Conservation (phyloP, 2,888 invertebrate genomes). For the Macaria liturata region DNA sequence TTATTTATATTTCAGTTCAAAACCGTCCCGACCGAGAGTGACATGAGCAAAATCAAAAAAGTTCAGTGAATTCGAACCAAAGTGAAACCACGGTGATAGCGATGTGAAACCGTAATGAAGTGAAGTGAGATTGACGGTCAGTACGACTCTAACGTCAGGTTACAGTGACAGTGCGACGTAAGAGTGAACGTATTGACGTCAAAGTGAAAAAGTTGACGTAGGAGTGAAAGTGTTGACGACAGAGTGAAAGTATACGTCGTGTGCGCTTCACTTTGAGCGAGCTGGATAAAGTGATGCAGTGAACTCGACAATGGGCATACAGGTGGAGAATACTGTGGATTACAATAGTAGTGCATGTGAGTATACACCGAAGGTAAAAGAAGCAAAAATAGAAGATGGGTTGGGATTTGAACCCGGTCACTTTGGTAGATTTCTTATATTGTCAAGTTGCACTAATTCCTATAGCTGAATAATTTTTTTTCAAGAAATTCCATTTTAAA, state of each 20-base stretch:
- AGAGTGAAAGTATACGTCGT: constrained; percentile 2
- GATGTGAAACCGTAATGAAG: constrained; percentile 38
- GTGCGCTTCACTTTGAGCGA: constrained; percentile 30
- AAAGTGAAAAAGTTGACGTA: constrained; percentile 26
- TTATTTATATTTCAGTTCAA: constrained; percentile 26
- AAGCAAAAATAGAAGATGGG: no score
- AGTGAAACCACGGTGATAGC: constrained; percentile 36
- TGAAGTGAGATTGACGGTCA: constrained; percentile 25
- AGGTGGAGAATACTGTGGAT: constrained; percentile 73
- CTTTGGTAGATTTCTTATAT: no score
- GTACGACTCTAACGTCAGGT: constrained; percentile 5
- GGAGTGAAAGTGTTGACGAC: constrained; percentile 12
- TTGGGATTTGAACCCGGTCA: no score
- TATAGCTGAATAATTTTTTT: no score
- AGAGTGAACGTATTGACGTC: constrained; percentile 3
- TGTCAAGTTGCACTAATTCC: no score
- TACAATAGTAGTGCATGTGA: constrained; percentile 77
- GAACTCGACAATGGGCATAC: constrained; percentile 68
- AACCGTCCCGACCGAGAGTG: constrained; percentile 20
- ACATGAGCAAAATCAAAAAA: constrained; percentile 32
- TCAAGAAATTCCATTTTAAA: no score
- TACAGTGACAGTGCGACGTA: not conserved
- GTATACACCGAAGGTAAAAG: constrained; percentile 36
- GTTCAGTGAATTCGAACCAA: constrained; percentile 28
- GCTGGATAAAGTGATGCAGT: constrained; percentile 35